Evolutionary conservation across 2,797 vertebrate species (phyloP), one percentile per base, ranked within the genome.

Genomic region (Coilia nasus): DNA sequence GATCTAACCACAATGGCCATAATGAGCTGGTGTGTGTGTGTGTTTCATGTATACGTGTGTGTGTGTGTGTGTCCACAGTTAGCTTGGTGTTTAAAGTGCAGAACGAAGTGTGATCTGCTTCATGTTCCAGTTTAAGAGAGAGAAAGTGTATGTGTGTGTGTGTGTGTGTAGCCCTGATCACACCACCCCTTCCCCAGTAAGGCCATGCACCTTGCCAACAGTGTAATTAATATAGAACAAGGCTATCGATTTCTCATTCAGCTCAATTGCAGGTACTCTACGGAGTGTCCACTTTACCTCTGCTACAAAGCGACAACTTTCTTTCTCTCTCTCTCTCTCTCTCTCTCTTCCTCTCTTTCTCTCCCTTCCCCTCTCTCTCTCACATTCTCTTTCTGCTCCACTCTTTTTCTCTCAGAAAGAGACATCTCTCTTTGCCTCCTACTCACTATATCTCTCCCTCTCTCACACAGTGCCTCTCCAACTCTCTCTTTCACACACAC

Each of bases 191-290:
- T 86, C 84, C 54, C 81, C 47, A n/a, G 64, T 87, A 82, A 84
- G 85, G 85, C 0, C 54, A 14, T 41, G 82, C 85, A 64, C 89
- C 81, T 80, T 7, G 85, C 64, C 84, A 81, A 86, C 82, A 56
- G 85, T 87, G 90, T 92, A 91, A 94, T 94, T 92, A 91, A 93
- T 92, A 89, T 84, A 19, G 88, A 91, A 80, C 89, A 87, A 82
- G 78, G 81, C 81, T 81, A 93, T 93, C 0, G 92, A 94, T 93
- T 94, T 90, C 89, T 90, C 87, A 23, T 90, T 92, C 25, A 6
- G 60, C 82, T 88, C 88, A 89, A 88, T 88, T 89, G 19, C 88
- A 3, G 86, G 41, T 86, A 84, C 87, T 60, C 85, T 89, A 88
- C 44, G 83, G 83, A 84, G 83, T 25, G 83, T 90, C 88, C 6